Evolutionary conservation across 2,888 invertebrate species (phyloP).

Genomic region (Augiades crinisus): DNA sequence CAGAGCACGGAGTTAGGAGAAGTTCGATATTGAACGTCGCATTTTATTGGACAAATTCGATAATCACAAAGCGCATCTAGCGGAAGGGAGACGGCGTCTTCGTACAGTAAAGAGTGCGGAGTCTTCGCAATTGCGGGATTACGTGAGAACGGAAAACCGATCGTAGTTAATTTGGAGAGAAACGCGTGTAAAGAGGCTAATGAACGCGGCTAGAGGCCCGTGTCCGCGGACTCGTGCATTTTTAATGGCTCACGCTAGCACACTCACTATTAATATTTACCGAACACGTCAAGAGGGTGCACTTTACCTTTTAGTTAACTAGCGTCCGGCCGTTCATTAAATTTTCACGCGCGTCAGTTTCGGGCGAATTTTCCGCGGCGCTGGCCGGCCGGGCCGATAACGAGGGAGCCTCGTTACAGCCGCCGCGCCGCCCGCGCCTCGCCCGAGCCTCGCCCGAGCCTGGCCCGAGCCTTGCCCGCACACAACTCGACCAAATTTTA

Average conservation of each 20-base stretch:
- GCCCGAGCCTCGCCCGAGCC: conserved; percentile 32
- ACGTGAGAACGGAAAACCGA: conserved; percentile 31
- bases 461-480: conserved; percentile 26
- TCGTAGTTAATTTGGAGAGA: conserved; percentile 47
- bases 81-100: conserved; percentile 36
- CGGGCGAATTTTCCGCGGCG: conserved; percentile 80
- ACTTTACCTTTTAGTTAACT: conserved; percentile 82
- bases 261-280: conserved; percentile 81
- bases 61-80: conserved; percentile 50
- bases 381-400: conserved; percentile 64
- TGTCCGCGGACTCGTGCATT: conserved; percentile 79
- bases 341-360: conserved; percentile 82
- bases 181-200: conserved; percentile 62
- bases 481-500: conserved; percentile 73
- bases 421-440: conserved; percentile 38
- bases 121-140: conserved; percentile 11
- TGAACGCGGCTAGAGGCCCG: conserved; percentile 55
- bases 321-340: conserved; percentile 82
- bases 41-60: conserved; percentile 72
- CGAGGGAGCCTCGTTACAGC: conserved; percentile 63
- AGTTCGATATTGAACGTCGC: conserved; percentile 70
- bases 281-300: conserved; percentile 82
- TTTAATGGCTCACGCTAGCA: conserved; percentile 78
- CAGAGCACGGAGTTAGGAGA: conserved; percentile 54
- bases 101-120: conserved; percentile 40